These are phyloP conservation scores for Micromussa lordhowensis DNA, from an alignment of 92 coral and sea anemone genomes.

Conservation along the genomic window DNA sequence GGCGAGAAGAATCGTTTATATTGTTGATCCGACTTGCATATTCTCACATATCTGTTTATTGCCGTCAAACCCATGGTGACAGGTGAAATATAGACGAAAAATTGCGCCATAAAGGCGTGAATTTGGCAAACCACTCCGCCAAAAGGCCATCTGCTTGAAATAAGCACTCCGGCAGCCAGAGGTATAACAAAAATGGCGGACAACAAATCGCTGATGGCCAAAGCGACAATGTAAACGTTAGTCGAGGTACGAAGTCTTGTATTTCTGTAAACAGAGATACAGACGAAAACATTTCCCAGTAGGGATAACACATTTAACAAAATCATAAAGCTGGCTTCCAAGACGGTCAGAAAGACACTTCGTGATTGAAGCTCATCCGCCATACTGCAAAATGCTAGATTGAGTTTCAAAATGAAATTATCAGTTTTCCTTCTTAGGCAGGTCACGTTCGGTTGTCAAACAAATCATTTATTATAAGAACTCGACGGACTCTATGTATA, in stretches of 20 bases:
- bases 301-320: neutral
- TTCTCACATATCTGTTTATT: slow-evolving; percentile 10
- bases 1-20: neutral
- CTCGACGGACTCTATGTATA: no score
- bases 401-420: neutral
- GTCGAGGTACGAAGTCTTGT: slow-evolving; percentile 20
- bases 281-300: slow-evolving; percentile 1
- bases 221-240: slow-evolving; percentile 22
- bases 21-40: neutral
- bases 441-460: no score
- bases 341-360: neutral
- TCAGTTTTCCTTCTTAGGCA: no score
- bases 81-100: slow-evolving; percentile 15
- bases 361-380: neutral
- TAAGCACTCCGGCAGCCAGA: neutral
- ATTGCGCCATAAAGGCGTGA: neutral
- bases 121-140: slow-evolving; percentile 3
- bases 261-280: slow-evolving; percentile 20
- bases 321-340: neutral
- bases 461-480: no score
- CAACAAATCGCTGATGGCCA: slow-evolving; percentile 31
- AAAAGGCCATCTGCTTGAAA: slow-evolving; percentile 17
- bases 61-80: slow-evolving; percentile 20
- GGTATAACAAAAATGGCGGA: slow-evolving; percentile 25
- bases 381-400: neutral